Base-by-base conservation (phyloP, 2,888 invertebrate genomes). In the Nebria salina region DNA sequence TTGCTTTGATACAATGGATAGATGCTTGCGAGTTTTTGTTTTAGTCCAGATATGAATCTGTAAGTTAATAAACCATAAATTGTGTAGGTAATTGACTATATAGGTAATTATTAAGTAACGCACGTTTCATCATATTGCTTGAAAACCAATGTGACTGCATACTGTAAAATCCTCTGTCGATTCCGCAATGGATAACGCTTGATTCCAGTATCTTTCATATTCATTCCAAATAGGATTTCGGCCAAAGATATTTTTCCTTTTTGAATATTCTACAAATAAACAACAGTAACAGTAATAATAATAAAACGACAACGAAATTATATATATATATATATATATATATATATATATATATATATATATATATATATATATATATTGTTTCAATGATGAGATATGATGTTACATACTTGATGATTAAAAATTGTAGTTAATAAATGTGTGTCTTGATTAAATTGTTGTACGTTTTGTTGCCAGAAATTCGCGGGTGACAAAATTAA, bases 201-300 rank as follows among this genome's bases (percentile, higher is more conserved):
- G 81, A 98, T 92, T 2, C 98, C 98, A 0, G 97, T 95, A 87
- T 97, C 96, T 84, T 95, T 94, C 86, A 98, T 92, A 83, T 94
- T 95, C 91, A 98, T 93, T 5, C 98, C 98, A 88, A 98, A 97
- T 11, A 97, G 91, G 91, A 98, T 94, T 90, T 98, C 98, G 0
- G 96, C 93, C 74, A 95, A 90, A 26, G 96, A 96, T 9, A 94
- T 93, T 90, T 96, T 95, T 75, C 95, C 93, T 89, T 96, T 96
- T 88, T 95, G 95, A 82, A 95, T 90, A 88, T 93, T 94, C 95
- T 95, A 87, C 66, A 88, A 87, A 83, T 79, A 77, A 66, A 43
- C 26, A 20, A 43, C 25, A 43, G 1, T 70, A 54, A 54, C n/a
- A n/a, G n/a, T 43, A 43, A 43, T 9, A 43, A 43, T 43, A 6